These are phyloP conservation scores for Mobula hypostoma DNA, from an alignment of 2,113 vertebrate species.

Conservation along the genomic window DNA sequence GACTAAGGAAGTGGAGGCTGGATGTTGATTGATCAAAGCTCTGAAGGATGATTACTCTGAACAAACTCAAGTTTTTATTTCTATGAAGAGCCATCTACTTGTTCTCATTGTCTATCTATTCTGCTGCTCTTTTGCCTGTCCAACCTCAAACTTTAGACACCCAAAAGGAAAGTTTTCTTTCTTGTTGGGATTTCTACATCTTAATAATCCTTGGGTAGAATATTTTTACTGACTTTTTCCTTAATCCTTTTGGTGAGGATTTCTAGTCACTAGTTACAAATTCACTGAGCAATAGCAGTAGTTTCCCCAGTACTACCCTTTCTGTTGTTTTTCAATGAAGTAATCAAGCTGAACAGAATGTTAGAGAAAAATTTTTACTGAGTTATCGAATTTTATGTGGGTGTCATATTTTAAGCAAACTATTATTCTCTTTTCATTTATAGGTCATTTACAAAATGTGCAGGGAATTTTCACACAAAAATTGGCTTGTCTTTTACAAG, in stretches of 20 bases:
- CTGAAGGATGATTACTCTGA: not conserved
- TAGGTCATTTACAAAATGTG: slow-evolving; percentile 76
- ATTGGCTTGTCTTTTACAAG: slow-evolving; percentile 92
- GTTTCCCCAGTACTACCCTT: not conserved
- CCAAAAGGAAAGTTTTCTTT: not conserved
- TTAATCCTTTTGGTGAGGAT: not conserved
- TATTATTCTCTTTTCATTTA: slow-evolving; percentile 42
- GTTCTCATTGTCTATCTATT: not conserved
- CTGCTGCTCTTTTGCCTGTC: not conserved
- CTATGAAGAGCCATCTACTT: not conserved
- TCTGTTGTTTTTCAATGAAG: not conserved
- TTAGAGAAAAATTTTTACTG: not conserved
- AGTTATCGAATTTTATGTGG: not conserved
- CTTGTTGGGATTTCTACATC: not conserved
- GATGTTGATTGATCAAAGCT: not conserved
- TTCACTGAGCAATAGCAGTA: not conserved
- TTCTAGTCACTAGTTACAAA: not conserved
- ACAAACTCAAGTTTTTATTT: not conserved
- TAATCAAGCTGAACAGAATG: not conserved
- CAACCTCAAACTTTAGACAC: not conserved
- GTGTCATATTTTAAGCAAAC: not conserved
- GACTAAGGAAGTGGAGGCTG: not conserved
- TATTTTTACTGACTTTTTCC: not conserved
- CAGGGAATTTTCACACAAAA: slow-evolving; percentile 87
- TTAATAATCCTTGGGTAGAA: not conserved